Evolutionary conservation across 1,140 invertebrate species (phyloP).

Genomic region (Lordiphosa mommai): DNA sequence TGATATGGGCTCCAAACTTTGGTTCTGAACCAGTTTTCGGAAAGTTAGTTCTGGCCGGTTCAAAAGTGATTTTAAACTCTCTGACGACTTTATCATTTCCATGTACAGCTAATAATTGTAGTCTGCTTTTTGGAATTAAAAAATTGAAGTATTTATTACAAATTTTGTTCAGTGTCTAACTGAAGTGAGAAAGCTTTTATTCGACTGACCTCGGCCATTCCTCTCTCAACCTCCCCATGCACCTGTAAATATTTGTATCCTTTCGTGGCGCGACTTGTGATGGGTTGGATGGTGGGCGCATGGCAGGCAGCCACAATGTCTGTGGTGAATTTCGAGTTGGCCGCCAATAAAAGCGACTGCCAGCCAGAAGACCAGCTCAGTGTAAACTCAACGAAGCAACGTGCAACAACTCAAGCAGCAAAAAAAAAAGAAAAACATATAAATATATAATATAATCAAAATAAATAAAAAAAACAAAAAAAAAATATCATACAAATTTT

Average conservation of each 20-base stretch:
- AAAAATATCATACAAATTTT: conserved; percentile 9
- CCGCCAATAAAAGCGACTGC: conserved; percentile 62
- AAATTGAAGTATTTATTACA: too few species aligned
- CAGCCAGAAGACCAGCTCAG: conserved; percentile 43
- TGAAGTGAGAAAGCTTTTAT: background rate
- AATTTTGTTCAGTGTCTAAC: conserved; percentile 8
- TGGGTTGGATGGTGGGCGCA: conserved; percentile 14
- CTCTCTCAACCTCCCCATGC: conserved; percentile 5
- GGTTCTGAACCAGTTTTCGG: too few species aligned
- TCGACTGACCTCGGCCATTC: conserved; percentile 6
- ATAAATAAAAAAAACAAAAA: conserved; percentile 2
- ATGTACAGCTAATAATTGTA: too few species aligned
- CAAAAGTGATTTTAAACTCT: too few species aligned
- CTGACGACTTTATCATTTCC: too few species aligned
- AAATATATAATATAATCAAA: conserved; percentile 4
- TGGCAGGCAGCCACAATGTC: conserved; percentile 37
- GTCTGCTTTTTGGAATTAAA: too few species aligned
- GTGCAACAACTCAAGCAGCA: conserved; percentile 46
- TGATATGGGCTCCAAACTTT: too few species aligned
- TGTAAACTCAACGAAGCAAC: conserved; percentile 66
- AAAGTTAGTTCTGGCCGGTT: too few species aligned
- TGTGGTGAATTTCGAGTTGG: conserved; percentile 54
- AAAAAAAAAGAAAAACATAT: conserved; percentile 12
- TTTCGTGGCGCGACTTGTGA: conserved; percentile 20
- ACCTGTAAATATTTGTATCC: conserved; percentile 74